Conservation (phyloP, 1,140 invertebrate species). For the Ylistrum balloti region DNA sequence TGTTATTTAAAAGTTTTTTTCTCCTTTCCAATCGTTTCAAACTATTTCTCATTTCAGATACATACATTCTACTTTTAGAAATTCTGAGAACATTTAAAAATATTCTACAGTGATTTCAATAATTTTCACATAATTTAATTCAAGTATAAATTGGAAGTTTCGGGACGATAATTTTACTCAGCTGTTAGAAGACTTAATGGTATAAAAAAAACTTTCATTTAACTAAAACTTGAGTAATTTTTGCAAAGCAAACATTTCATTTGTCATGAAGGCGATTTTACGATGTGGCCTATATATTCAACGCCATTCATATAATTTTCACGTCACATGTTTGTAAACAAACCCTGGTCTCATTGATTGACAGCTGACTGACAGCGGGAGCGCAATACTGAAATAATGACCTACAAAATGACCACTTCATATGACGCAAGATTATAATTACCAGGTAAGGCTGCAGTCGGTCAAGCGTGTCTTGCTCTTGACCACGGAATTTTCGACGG, state of each 20-base stretch:
- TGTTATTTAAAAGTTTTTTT: no score
- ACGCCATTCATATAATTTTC: conserved; percentile 38
- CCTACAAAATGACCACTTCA: background rate
- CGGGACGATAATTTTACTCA: no score
- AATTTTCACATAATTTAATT: no score
- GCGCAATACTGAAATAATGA: background rate
- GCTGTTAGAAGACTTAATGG: no score
- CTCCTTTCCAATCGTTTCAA: no score
- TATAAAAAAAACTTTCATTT: no score
- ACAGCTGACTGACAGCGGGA: conserved; percentile 34
- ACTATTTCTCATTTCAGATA: background rate
- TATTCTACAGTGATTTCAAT: no score
- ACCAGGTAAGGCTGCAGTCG: background rate
- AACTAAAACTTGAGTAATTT: no score
- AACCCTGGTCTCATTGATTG: background rate
- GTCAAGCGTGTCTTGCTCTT: conserved; percentile 20
- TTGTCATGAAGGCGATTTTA: background rate
- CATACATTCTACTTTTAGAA: conserved; percentile 16
- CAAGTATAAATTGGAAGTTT: no score
- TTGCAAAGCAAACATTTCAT: no score
- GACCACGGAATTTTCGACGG: background rate
- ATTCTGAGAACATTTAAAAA: background rate
- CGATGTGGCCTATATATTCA: background rate
- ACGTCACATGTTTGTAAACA: background rate
- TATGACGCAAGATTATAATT: background rate